phyloP scores from a whole-genome alignment of 1,140 invertebrate genomes.

The Pseudomyrmex gracilis region DNA sequence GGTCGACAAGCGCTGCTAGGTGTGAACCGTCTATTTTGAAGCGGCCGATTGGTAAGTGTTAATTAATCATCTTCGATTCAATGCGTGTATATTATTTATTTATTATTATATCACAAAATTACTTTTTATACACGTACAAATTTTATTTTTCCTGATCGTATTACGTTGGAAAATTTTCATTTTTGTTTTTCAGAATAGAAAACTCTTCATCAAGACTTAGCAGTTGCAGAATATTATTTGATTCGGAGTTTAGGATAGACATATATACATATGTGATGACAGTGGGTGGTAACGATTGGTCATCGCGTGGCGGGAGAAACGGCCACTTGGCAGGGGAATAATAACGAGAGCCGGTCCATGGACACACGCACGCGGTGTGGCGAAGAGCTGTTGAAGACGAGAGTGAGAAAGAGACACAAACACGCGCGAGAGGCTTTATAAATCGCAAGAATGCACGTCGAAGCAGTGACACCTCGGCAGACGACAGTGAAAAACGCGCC shows the following conservation, averaged over 20 bases:
- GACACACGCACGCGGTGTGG: constrained; percentile 44
- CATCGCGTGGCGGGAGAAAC: constrained; percentile 61
- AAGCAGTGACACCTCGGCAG: constrained; percentile 80
- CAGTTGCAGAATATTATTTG: neutral
- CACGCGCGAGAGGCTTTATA: constrained; percentile 78
- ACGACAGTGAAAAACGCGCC: constrained; percentile 61
- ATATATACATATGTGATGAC: neutral
- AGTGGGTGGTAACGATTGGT: constrained; percentile 47
- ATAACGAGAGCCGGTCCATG: constrained; percentile 65
- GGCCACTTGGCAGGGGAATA: constrained; percentile 72
- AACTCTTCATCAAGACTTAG: neutral
- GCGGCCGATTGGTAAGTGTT: no score
- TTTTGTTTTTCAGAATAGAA: neutral
- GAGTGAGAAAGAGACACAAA: constrained; percentile 19
- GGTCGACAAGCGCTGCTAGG: no score
- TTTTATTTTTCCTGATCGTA: neutral
- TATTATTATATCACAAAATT: no score
- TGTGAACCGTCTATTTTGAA: no score
- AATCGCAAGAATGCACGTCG: constrained; percentile 82
- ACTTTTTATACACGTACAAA: no score
- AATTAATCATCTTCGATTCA: no score
- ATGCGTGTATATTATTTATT: no score
- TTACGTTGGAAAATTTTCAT: no score
- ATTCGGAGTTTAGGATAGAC: constrained; percentile 5
- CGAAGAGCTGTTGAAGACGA: constrained; percentile 67